Conservation (phyloP, 2,888 invertebrate genomes). For the Zhuqinia jingwanae region DNA sequence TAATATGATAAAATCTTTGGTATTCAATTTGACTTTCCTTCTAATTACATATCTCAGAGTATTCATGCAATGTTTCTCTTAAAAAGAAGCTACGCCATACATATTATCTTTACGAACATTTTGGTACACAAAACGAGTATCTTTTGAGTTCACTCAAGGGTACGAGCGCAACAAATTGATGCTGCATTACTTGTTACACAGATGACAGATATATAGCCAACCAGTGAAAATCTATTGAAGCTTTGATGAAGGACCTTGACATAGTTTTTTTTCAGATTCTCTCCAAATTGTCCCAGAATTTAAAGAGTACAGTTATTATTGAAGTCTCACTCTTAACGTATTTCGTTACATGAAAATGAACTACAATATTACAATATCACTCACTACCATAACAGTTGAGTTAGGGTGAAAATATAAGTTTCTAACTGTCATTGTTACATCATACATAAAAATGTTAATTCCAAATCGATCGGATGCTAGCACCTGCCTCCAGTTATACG, state of each 20-base stretch:
- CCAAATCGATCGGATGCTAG: conserved; percentile 62
- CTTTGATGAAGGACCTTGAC: background rate
- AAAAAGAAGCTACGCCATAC: conserved; percentile 10
- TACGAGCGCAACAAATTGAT: conserved; percentile 21
- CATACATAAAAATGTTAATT: conserved; percentile 46
- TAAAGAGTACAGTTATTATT: conserved; percentile 1
- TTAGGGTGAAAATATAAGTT: conserved; percentile 68
- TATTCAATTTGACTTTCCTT: conserved; percentile 47
- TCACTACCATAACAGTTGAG: conserved; percentile 59
- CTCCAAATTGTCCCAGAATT: background rate
- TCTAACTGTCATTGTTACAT: conserved; percentile 57
- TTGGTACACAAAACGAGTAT: conserved; percentile 69
- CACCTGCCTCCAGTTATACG: conserved; percentile 75
- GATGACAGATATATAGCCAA: background rate
- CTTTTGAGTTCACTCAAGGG: conserved; percentile 63
- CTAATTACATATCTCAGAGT: background rate
- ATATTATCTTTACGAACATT: conserved; percentile 37
- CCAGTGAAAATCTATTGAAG: conserved; percentile 15
- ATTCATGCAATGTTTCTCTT: background rate
- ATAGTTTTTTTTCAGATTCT: background rate
- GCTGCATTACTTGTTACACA: conserved; percentile 6
- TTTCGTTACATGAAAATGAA: conserved; percentile 52
- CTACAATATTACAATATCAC: conserved; percentile 58
- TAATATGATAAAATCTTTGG: conserved; percentile 64
- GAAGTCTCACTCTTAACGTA: conserved; percentile 26